Evolutionary conservation across 2,113 vertebrate species (phyloP), one percentile per base, ranked within the genome.

Genomic region (Neolamprologus fasciatus): DNA sequence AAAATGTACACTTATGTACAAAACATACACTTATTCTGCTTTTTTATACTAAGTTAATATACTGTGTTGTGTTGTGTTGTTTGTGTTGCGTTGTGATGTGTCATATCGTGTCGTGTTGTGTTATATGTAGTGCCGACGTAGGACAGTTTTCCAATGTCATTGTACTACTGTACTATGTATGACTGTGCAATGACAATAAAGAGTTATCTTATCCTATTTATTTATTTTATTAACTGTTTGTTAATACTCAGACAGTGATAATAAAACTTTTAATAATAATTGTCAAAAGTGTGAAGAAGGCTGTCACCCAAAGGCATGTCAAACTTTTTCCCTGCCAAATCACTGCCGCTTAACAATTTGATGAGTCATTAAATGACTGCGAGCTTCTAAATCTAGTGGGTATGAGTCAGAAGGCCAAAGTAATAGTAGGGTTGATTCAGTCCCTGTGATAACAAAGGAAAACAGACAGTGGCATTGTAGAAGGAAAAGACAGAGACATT

Each of bases 341-440:
- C 61, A 23, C 42, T 76, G 51, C 40, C 21, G 1, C 13, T 5
- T 73, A 47, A 28, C 40, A 55, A 17, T 81, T 84, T 33, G 28
- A 37, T 33, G 31, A 40, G 54, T 42, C 66, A 86, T 61, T 37
- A 21, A 78, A 35, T 45, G 33, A 82, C 66, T 71, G 50, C 51
- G 17, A 51, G 26, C 53, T 63, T 87, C 17, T 28, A 80, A 28
- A 66, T 26, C 57, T 61, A 28, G 47, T 55, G 10, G 19, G 31
- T 83, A 33, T 81, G 81, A 84, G 54, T 87, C 78, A 86, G 57
- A 47, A 28, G 84, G 79, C 37, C 55, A 45, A 11, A 57, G 17
- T n/a, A 42, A 42, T 40, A 76, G 71, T 16, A 66, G 37, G n/a
- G 4, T 35, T 83, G 63, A 83, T 63, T 89, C 35, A 33, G 86